phyloP scores from a whole-genome alignment of 2,888 invertebrate genomes.

The Philopedon plagiatum region DNA sequence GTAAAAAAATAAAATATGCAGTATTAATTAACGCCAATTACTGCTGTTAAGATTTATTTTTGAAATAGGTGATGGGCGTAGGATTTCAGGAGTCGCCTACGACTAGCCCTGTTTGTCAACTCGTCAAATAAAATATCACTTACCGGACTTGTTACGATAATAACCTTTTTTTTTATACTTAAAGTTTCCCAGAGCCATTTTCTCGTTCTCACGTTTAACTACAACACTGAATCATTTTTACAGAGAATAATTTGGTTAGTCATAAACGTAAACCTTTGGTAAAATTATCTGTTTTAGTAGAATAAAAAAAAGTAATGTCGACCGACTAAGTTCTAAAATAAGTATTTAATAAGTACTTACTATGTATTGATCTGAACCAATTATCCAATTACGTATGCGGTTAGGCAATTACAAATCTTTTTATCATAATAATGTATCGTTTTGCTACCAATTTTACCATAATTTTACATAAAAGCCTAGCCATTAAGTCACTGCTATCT shows the following conservation, averaged over 20 bases:
- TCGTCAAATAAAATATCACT: no score
- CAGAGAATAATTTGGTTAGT: background rate
- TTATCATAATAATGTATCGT: conserved; percentile 5
- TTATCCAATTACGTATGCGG: background rate
- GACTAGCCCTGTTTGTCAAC: no score
- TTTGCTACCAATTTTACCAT: conserved; percentile 10
- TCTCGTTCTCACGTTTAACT: background rate
- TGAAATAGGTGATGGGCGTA: no score
- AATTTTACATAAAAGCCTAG: conserved; percentile 12
- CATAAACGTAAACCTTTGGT: background rate
- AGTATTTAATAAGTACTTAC: background rate
- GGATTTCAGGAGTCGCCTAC: no score
- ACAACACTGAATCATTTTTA: background rate
- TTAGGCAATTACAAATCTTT: conserved; percentile 11
- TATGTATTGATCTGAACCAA: background rate
- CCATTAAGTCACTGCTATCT: conserved; percentile 2
- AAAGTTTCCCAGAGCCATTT: no score
- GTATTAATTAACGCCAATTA: no score
- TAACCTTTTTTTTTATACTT: no score
- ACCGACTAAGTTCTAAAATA: background rate
- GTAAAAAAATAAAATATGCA: no score
- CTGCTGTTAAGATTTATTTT: no score
- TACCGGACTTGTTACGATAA: no score
- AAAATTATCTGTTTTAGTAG: background rate
- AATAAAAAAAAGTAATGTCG: background rate